Evolutionary conservation across 2,888 invertebrate genomes (phyloP), one percentile per base, ranked within the genome.

Genomic region (Ochropacha duplaris): DNA sequence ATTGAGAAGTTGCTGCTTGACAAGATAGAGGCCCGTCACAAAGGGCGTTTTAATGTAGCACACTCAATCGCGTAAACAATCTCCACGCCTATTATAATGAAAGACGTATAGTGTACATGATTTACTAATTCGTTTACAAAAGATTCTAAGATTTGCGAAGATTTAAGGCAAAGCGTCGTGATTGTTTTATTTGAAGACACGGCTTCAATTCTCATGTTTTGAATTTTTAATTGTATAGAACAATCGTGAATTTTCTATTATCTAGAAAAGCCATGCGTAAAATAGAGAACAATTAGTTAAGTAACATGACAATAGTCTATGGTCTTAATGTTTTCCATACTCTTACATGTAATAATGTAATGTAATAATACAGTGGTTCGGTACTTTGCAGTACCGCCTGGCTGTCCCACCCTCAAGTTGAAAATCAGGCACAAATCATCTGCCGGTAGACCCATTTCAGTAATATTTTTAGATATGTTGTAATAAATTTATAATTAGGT

Each of bases 1-100:
- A 76, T 76, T 69, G 74, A 70, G 72, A 73, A 71, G 71, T 71
- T 66, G 57, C 57, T 51, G 54, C 51, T 60, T 63, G 64, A 67
- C 56, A 57, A 59, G 59, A 60, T 63, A 54, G 55, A 64, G 55
- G 59, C 61, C 63, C 63, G 63, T 56, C 60, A 55, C 52, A 44
- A 60, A 58, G 67, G 56, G 65, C 65, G 65, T 65, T 70, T 66
- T 54, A 69, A 64, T 66, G 60, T 66, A 63, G 57, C 58, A 59
- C 26, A 49, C 22, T 57, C 8, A 44, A 44, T 31, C 31, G 12
- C 31, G 8, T 44, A 19, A 19, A 44, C 44, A 44, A 44, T 44
- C 44, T 44, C 9, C 8, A 9, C 44, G 44, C 19, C 19, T 44
- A 44, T 44, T 44, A 44, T 44, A 44, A 44, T 44, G 44, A 44